phyloP scores from a whole-genome alignment of 2,888 invertebrate genomes.

The Orgyia antiqua region DNA sequence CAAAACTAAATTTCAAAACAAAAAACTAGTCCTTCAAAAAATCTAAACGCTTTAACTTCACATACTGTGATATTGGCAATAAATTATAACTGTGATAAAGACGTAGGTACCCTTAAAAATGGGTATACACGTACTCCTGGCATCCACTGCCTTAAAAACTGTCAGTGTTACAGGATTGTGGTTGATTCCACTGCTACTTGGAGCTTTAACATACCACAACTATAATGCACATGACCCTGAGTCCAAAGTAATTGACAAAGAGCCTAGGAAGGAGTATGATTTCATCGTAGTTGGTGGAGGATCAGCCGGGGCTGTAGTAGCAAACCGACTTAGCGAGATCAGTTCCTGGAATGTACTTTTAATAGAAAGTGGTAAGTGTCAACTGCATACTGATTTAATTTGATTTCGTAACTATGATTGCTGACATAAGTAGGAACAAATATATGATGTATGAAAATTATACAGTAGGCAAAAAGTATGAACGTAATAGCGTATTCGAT shows the following conservation, averaged over 20 bases:
- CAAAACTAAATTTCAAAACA: slow-evolving; percentile 22
- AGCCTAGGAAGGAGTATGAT: slow-evolving; percentile 87
- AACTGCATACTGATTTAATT: background rate
- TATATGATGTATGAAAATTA: slow-evolving; percentile 6
- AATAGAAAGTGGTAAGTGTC: slow-evolving; percentile 81
- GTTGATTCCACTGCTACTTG: slow-evolving; percentile 89
- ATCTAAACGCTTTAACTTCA: slow-evolving; percentile 34
- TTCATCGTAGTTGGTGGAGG: slow-evolving; percentile 92
- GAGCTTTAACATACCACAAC: slow-evolving; percentile 88
- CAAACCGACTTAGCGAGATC: slow-evolving; percentile 87
- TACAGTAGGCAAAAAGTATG: background rate
- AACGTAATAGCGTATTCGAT: slow-evolving; percentile 3
- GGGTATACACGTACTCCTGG: slow-evolving; percentile 85
- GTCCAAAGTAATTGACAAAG: slow-evolving; percentile 83
- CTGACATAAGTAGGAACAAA: slow-evolving; percentile 4
- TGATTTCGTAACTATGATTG: slow-evolving; percentile 1
- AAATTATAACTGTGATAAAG: slow-evolving; percentile 22
- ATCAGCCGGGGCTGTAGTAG: slow-evolving; percentile 93
- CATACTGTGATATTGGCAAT: slow-evolving; percentile 26
- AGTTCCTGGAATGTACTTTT: slow-evolving; percentile 87
- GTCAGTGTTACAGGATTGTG: slow-evolving; percentile 88
- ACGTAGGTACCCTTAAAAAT: slow-evolving; percentile 52
- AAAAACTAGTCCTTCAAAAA: slow-evolving; percentile 37
- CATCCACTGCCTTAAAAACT: slow-evolving; percentile 88
- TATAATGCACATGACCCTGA: slow-evolving; percentile 91